Evolutionary conservation across 2,113 vertebrate species (phyloP), one percentile per base, ranked within the genome.

Genomic region (Rhinopomastus cyanomelas): DNA sequence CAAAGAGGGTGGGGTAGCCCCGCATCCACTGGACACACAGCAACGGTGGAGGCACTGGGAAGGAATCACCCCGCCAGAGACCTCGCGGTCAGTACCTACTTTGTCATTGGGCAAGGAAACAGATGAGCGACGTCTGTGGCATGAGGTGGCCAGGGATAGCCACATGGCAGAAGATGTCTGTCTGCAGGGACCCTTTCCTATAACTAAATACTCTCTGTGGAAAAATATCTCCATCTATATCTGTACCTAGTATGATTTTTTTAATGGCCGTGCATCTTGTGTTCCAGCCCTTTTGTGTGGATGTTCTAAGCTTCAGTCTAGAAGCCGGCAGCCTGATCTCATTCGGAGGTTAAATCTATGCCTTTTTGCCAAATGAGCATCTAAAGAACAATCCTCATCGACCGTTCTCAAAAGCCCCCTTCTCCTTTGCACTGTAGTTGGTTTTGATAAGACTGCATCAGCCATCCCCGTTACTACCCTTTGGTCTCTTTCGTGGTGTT

Each of bases 261-360:
- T 89, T 91, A 92, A 89, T 93, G 88, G 94, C 87, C 90, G 87
- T 95, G 89, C 82, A 95, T 95, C 94, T 89, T 92, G 92, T 94
- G 91, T 93, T 91, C 25, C 87, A 67, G 46, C 87, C 72, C 73
- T 84, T 56, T 65, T 57, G 81, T 81, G 83, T 95, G 79, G 59
- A 66, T 67, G 87, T 90, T 95, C 86, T 89, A 88, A 96, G 94
- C 96, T 96, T 92, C 79, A 52, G 86, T 95, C 94, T 37, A 81
- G 94, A 95, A 96, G 93, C 95, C 81, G 95, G 93, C 87, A 86
- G 92, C 87, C 87, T 91, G 92, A 95, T 95, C 94, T 96, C 92
- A 85, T 94, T 92, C 80, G 39, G 95, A 96, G 96, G 93, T 95
- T 95, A 78, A 96, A 94, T 92, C 90, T 80, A 95, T 95, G 95